Percentiles rank a stretch among this genome's conserved stretches.
These are phyloP conservation scores for Oithona nana DNA, from an alignment of 2,888 invertebrate species.

Conservation along the genomic window DNA sequence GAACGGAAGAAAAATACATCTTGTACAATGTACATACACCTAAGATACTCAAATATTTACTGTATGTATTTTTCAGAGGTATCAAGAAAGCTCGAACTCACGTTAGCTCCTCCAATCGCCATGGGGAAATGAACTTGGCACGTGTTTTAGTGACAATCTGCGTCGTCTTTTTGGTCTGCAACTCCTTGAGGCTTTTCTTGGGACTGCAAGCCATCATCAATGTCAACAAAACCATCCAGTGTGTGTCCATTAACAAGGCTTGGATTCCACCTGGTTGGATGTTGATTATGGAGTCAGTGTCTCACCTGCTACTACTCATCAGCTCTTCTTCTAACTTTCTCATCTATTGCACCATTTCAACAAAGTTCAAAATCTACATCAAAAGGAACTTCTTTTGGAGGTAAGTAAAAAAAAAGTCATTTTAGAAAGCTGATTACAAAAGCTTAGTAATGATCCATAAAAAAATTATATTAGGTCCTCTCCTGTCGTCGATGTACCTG, in stretches of 20 bases:
- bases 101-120: not conserved
- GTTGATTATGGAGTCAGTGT: not conserved
- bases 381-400: not conserved
- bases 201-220: not conserved
- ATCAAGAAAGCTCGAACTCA: not conserved
- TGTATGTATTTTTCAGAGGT: not conserved
- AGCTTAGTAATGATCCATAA: not conserved
- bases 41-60: no score
- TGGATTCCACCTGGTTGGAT: not conserved
- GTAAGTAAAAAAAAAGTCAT: not conserved
- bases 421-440: not conserved
- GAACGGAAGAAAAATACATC: no score
- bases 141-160: not conserved
- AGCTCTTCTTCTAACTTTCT: not conserved
- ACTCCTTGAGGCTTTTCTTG: not conserved
- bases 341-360: conserved; percentile 2
- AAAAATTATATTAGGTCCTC: not conserved
- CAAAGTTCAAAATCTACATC: not conserved
- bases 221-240: not conserved
- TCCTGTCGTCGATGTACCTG: not conserved
- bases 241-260: not conserved
- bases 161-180: not conserved
- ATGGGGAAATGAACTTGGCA: conserved; percentile 3
- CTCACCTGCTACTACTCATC: not conserved
- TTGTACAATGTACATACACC: no score